phyloP scores from a whole-genome alignment of 2,113 vertebrate species.

The Apodemus speciosus region DNA sequence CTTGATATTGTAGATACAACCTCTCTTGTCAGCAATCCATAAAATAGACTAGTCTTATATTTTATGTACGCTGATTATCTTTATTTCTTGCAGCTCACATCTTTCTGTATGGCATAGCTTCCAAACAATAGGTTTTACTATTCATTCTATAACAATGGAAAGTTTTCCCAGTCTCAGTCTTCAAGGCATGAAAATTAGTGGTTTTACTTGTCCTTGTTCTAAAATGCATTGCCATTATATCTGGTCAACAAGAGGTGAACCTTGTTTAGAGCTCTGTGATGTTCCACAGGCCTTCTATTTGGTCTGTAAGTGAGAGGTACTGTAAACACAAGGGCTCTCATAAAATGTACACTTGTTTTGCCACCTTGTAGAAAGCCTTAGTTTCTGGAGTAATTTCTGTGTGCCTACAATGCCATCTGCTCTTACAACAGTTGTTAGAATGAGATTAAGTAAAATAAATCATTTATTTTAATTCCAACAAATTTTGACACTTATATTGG shows the following conservation, averaged over 20 bases:
- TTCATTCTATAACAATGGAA: neutral
- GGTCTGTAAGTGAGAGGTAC: neutral
- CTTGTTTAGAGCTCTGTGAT: neutral
- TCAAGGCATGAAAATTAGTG: neutral
- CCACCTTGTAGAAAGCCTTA: neutral
- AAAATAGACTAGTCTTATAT: neutral
- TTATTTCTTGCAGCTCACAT: neutral
- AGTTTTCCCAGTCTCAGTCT: neutral
- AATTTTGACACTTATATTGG: neutral
- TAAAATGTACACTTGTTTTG: neutral
- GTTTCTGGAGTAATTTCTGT: constrained; percentile 31
- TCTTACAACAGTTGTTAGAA: constrained; percentile 57
- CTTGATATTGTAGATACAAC: neutral
- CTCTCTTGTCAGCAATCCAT: neutral
- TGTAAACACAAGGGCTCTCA: neutral
- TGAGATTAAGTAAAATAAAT: constrained; percentile 40
- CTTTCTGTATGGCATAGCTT: neutral
- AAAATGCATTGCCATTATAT: neutral
- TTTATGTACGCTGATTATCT: neutral
- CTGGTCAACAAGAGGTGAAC: neutral
- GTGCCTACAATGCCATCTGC: constrained; percentile 3
- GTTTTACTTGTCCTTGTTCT: too few species aligned
- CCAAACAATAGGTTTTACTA: neutral
- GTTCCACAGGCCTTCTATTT: neutral
- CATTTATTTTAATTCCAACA: constrained; percentile 56